Evolutionary conservation across 2,888 invertebrate species (phyloP), one percentile per base, ranked within the genome.

Genomic region (Galeopsomyia nigrocyanea): DNA sequence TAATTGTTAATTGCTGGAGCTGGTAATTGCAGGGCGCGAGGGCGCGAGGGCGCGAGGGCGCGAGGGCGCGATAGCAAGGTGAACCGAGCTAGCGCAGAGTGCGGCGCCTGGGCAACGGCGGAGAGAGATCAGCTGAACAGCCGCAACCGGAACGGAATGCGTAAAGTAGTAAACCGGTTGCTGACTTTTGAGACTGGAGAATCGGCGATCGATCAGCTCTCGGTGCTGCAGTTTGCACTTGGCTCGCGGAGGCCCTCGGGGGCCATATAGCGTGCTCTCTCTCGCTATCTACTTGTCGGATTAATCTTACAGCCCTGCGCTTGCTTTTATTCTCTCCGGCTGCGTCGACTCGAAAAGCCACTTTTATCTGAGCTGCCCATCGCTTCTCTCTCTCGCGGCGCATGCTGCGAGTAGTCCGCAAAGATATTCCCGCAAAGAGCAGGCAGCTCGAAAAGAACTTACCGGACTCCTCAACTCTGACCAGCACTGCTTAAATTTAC

Each of bases 251-350:
- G n/a, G n/a, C 13, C 50, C 66, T 21, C 17, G 1, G 57, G 31
- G 49, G 50, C 9, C 17, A 9, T 26, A 21, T 26, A 21, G 55
- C 50, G 6, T 47, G 26, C 21, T 39, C 39, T 3, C 39, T 39
- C 39, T 7, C 13, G 7, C 39, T 3, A 10, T 39, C 39, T 67
- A 71, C 70, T 74, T 64, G 70, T 74, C 70, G 68, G 70, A 74
- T 74, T 74, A 71, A 71, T 71, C 64, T 71, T 71, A 64, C 51
- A n/a, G n/a, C n/a, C 17, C n/a, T n/a, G n/a, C 51, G 10, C 47
- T 46, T 64, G 68, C 61, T 74, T 68, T 71, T 58, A 71, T 71
- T 71, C 46, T 71, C 58, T 57, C n/a, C 26, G 31, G 22, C 6
- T 17, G 17, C 21, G 6, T 53, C 22, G 22, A 17, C 56, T 39